A percentile compares a stretch with the other conserved stretches of the same genome.
phyloP scores from a whole-genome alignment of 2,797 vertebrate genomes.

The Cephalopachus bancanus region DNA sequence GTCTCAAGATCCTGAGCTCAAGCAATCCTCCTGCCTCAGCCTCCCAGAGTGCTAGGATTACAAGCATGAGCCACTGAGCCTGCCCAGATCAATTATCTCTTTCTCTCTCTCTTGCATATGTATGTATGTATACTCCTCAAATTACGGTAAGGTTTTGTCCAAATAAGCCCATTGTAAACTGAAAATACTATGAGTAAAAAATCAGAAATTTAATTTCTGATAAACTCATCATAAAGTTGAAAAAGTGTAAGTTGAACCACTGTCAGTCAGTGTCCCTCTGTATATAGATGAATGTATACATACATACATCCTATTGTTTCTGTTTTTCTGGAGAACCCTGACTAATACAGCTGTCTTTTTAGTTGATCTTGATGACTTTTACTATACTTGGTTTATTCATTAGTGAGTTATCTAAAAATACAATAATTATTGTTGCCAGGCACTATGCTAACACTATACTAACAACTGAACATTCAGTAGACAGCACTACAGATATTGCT shows the following conservation, averaged over 20 bases:
- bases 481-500: neutral
- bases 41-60: too few relatives aligned
- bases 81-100: too few relatives aligned
- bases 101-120: too few relatives aligned
- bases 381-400: conserved; percentile 13
- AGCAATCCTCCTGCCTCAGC: too few relatives aligned
- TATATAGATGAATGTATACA: neutral
- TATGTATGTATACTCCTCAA: too few relatives aligned
- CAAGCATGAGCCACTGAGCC: too few relatives aligned
- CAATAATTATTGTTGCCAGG: neutral
- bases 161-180: too few relatives aligned
- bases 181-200: too few relatives aligned
- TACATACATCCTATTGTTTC: neutral
- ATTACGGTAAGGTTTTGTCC: too few relatives aligned
- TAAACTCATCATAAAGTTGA: neutral
- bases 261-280: neutral
- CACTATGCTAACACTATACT: neutral
- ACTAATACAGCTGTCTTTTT: neutral
- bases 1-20: too few relatives aligned
- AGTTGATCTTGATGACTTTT: neutral
- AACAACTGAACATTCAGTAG: neutral
- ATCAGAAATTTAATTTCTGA: neutral
- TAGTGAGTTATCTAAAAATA: conserved; percentile 53
- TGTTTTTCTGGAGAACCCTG: neutral
- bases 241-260: neutral